Conservation (phyloP, 1,140 invertebrate species). For the Aphis craccivora region DNA sequence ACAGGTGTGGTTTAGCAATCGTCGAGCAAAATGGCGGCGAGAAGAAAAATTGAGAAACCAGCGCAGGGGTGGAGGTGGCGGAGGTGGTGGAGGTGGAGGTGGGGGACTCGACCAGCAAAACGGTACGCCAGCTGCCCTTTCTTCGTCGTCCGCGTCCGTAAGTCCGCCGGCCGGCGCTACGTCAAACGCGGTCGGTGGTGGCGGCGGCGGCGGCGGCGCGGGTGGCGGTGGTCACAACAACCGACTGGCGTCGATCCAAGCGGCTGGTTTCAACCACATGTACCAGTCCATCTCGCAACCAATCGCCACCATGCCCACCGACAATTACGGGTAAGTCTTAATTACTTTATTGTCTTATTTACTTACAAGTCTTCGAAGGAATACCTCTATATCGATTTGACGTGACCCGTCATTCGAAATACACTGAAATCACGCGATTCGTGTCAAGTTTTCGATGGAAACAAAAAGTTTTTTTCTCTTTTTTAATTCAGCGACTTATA, state of each 20-base stretch:
- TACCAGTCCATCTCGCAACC: slow-evolving; percentile 94
- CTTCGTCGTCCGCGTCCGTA: slow-evolving; percentile 53
- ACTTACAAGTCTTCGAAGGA: too few species aligned
- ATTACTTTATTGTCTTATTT: too few species aligned
- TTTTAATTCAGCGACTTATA: neutral
- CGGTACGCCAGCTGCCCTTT: slow-evolving; percentile 49
- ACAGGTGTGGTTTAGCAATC: slow-evolving; percentile 98
- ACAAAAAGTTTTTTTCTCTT: neutral
- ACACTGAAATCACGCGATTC: neutral
- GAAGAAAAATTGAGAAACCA: slow-evolving; percentile 97
- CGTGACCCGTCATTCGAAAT: neutral
- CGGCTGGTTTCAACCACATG: slow-evolving; percentile 85
- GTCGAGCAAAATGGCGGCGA: slow-evolving; percentile 96
- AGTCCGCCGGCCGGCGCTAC: slow-evolving; percentile 57
- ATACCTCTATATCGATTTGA: neutral
- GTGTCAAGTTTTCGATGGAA: neutral
- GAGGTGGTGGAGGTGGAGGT: slow-evolving; percentile 67
- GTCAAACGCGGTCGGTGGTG: slow-evolving; percentile 61
- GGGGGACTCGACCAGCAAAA: slow-evolving; percentile 52
- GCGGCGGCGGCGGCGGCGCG: slow-evolving; percentile 42
- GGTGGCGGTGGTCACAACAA: slow-evolving; percentile 64
- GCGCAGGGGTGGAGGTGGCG: slow-evolving; percentile 68
- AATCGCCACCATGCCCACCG: slow-evolving; percentile 86
- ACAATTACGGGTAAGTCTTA: slow-evolving; percentile 84
- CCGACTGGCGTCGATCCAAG: slow-evolving; percentile 78